phyloP scores from a whole-genome alignment of 2,113 vertebrate species.

The Sander lucioperca region DNA sequence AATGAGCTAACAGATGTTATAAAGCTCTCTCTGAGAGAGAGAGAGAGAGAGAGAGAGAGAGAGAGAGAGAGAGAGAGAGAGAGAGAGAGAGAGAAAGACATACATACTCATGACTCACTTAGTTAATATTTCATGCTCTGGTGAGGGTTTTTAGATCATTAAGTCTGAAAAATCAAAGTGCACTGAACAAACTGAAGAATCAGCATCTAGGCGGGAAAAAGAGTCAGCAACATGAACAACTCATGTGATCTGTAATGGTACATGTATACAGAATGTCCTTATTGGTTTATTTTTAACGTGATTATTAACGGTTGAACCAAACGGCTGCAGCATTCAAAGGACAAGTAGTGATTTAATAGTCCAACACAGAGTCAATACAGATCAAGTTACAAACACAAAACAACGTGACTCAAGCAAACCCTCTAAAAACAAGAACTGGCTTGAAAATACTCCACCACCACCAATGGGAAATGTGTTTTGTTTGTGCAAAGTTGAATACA shows the following conservation, averaged over 20 bases:
- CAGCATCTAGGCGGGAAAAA: constrained; percentile 1
- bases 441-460: constrained; percentile 5
- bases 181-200: constrained; percentile 25
- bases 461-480: constrained; percentile 1
- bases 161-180: constrained; percentile 42
- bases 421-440: not conserved
- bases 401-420: not conserved
- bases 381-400: constrained; percentile 21
- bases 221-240: constrained; percentile 52
- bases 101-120: constrained; percentile 12
- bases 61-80: too few species aligned
- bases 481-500: constrained; percentile 21
- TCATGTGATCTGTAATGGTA: not conserved
- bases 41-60: too few species aligned
- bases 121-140: constrained; percentile 40
- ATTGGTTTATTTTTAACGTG: constrained; percentile 27
- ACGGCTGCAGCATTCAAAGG: not conserved
- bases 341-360: not conserved
- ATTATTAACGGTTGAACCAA: constrained; percentile 15
- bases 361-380: constrained; percentile 25
- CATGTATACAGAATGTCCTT: not conserved
- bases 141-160: constrained; percentile 28
- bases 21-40: too few species aligned
- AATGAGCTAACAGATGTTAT: not conserved
- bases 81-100: too few species aligned